These are phyloP conservation scores for Caiman crocodilus DNA, from an alignment of 2,797 vertebrate genomes.

Conservation along the genomic window DNA sequence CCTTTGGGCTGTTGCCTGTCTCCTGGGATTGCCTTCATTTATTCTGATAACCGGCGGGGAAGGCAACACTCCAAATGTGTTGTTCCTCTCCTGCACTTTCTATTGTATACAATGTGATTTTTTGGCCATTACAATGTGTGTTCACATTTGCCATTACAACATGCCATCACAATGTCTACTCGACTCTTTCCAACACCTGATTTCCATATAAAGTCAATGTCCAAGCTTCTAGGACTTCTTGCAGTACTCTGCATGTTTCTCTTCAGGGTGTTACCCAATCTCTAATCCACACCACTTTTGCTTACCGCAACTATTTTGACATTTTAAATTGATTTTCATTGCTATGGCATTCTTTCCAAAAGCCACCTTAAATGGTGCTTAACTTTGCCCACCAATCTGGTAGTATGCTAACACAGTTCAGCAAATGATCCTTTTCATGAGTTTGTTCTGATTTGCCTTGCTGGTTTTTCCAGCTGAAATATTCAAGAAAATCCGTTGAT, in stretches of 20 bases:
- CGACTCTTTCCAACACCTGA: background rate
- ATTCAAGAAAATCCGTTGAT: no score
- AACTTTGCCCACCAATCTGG: background rate
- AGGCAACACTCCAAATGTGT: background rate
- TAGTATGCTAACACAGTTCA: background rate
- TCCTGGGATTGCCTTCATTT: background rate
- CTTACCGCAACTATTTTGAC: background rate
- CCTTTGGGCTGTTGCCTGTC: background rate
- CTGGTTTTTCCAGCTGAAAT: no score
- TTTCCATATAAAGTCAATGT: background rate
- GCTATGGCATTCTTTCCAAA: background rate
- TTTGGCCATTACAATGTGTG: background rate
- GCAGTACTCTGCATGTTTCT: background rate
- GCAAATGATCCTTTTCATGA: background rate
- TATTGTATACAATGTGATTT: background rate
- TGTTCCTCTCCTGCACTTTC: background rate
- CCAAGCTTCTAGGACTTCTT: background rate
- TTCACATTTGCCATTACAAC: no score
- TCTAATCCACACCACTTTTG: background rate
- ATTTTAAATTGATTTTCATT: background rate
- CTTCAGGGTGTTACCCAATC: background rate
- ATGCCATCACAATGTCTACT: no score
- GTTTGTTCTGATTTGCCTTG: background rate
- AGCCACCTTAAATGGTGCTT: background rate
- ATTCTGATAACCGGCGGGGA: background rate